Conservation (phyloP, 1,140 invertebrate genomes). For the Saccostrea glomerata region DNA sequence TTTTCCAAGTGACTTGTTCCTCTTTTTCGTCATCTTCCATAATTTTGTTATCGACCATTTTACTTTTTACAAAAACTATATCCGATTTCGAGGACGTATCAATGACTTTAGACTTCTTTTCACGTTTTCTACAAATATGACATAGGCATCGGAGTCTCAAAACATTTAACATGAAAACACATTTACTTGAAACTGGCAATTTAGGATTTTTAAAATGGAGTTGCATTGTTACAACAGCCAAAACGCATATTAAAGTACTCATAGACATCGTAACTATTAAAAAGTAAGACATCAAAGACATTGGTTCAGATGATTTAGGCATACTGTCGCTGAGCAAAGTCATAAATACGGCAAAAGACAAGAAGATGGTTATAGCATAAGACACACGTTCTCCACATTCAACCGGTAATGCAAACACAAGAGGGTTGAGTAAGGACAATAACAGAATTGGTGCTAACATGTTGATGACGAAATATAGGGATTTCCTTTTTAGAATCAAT, state of each 20-base stretch:
- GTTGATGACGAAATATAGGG: slow-evolving; percentile 57
- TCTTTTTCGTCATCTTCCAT: not conserved
- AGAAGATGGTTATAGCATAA: slow-evolving; percentile 67
- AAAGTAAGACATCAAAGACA: slow-evolving; percentile 32
- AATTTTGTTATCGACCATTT: not conserved
- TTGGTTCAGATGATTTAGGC: slow-evolving; percentile 58
- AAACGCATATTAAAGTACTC: slow-evolving; percentile 20
- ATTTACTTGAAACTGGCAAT: not conserved
- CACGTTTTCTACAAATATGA: not conserved
- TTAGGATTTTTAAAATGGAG: slow-evolving; percentile 18
- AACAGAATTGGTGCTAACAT: slow-evolving; percentile 64
- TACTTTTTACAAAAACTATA: not conserved
- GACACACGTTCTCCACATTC: slow-evolving; percentile 66
- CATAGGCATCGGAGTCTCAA: not conserved
- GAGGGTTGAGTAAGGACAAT: slow-evolving; percentile 63
- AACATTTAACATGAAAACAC: not conserved
- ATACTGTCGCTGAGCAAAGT: slow-evolving; percentile 66
- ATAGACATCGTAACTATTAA: slow-evolving; percentile 33
- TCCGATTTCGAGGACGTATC: not conserved
- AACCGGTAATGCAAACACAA: slow-evolving; percentile 65
- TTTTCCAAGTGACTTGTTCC: not conserved
- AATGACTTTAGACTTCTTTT: not conserved
- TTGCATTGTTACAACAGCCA: not conserved
- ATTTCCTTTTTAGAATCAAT: slow-evolving; percentile 34
- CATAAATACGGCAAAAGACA: slow-evolving; percentile 67